Base-by-base conservation (phyloP, 1,140 invertebrate species). In the Drosophila leontia region DNA sequence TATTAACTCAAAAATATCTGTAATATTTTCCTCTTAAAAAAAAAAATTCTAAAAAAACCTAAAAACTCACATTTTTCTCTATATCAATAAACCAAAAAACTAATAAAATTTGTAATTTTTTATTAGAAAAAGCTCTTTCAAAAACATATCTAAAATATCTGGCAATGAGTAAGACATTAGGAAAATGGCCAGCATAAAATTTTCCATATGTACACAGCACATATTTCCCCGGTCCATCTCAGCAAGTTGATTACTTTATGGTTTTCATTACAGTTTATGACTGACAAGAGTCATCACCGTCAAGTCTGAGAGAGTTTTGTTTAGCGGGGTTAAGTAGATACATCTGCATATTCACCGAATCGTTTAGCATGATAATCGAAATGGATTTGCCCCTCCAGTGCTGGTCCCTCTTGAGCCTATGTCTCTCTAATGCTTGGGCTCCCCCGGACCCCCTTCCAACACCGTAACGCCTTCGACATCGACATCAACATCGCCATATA, bases 341-440 rank as follows among this genome's bases (percentile, higher is more conserved):
- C 67, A 72, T 59, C 32, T 51, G 53, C 35, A 51, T 60, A 72
- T 72, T 68, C 69, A 51, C 55, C 45, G 35, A 72, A 72, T 72
- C 69, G 69, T 72, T 72, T 72, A 72, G 69, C 69, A 72, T 60
- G 69, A 72, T 72, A 72, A 72, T 72, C 69, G 69, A 72, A 72
- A 72, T 72, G 69, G 67, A 60, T 39, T 72, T 50, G 51, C 69
- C 67, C 53, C 69, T 71, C 69, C 19, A 70, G 48, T 68, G 48
- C 26, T 17, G 0, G 0, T 7, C 57, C 37, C 34, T 32, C 47
- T 6, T 8, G 12, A 23, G 32, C 7, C 29, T 44, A 15, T 35
- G 23, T 32, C 37, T 23, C 51, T 72, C 69, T 71, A 72, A 71
- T 72, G 69, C 34, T 2, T n/a, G 7, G 4, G 26, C 39, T 23